phyloP scores from a whole-genome alignment of 1,140 invertebrate species.

The Drosophila lowei region DNA sequence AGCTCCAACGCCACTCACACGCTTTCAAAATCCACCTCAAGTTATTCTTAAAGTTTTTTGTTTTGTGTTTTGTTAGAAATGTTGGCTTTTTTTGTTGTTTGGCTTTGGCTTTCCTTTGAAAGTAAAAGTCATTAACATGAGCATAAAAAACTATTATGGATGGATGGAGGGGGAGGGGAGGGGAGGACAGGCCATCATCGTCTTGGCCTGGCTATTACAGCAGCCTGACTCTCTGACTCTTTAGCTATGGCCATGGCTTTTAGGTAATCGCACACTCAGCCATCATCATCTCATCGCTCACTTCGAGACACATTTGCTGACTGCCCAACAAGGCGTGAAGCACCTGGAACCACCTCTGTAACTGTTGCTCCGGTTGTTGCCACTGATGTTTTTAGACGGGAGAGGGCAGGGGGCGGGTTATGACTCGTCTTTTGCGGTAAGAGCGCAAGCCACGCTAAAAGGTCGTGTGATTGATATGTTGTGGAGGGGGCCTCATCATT shows the following conservation, averaged over 20 bases:
- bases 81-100: slow-evolving; percentile 44
- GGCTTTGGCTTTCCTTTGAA: slow-evolving; percentile 60
- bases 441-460: slow-evolving; percentile 23
- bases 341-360: slow-evolving; percentile 42
- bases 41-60: slow-evolving; percentile 38
- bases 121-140: slow-evolving; percentile 73
- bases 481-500: neutral
- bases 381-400: neutral
- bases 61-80: slow-evolving; percentile 41
- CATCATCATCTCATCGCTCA: slow-evolving; percentile 29
- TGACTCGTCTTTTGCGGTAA: slow-evolving; percentile 32
- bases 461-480: slow-evolving; percentile 35
- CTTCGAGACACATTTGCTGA: slow-evolving; percentile 32
- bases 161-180: neutral
- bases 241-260: slow-evolving; percentile 36
- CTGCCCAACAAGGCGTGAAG: slow-evolving; percentile 79
- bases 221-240: slow-evolving; percentile 32
- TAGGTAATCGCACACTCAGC: slow-evolving; percentile 57
- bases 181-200: slow-evolving; percentile 24
- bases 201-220: slow-evolving; percentile 54
- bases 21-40: slow-evolving; percentile 35
- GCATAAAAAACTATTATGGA: slow-evolving; percentile 65
- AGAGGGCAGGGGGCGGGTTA: too few species aligned
- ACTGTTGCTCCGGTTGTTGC: slow-evolving; percentile 48
- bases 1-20: slow-evolving; percentile 29